Evolutionary conservation across 2,888 invertebrate genomes (phyloP), one percentile per base, ranked within the genome.

Genomic region (Diarsia rubi): DNA sequence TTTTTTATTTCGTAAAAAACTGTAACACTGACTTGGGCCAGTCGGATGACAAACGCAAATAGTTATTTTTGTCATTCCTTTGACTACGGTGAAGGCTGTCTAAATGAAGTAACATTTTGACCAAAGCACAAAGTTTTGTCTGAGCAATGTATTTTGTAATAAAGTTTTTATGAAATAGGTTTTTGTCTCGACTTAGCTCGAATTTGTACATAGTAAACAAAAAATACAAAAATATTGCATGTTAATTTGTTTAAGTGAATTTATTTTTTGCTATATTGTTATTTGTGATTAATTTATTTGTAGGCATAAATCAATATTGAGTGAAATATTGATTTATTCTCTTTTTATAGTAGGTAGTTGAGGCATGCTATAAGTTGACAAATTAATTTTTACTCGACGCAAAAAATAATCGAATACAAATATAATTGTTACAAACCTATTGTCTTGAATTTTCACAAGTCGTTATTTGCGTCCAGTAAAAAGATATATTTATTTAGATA

Each of bases 91-190:
- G 76, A 69, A 67, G 81, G 88, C 73, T 75, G 60, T 59, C 42
- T 71, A 59, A 44, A 64, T 54, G 57, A 69, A 76, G 59, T 69
- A 83, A 84, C 70, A 77, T 81, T 69, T 78, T 71, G 75, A 88
- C 88, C 88, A 90, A 90, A 90, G 92, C 92, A 90, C 92, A 92
- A 92, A 88, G 74, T 87, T 75, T 66, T 59, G 57, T n/a, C 65
- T 47, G n/a, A 37, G 45, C 37, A 62, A 59, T 63, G 14, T 81
- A 78, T 73, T 69, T 77, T 54, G 31, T 59, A 47, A 42, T 21
- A 12, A 62, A 42, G 1, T 42, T 69, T 62, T 59, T n/a, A 59
- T 70, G 62, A 31, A 57, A 60, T 76, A 76, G 64, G 16, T 49
- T 12, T 27, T 68, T 44, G 54, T 60, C n/a, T 69, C 64, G 68